phyloP scores from a whole-genome alignment of 2,888 invertebrate species.

The Metacarcinus magister region DNA sequence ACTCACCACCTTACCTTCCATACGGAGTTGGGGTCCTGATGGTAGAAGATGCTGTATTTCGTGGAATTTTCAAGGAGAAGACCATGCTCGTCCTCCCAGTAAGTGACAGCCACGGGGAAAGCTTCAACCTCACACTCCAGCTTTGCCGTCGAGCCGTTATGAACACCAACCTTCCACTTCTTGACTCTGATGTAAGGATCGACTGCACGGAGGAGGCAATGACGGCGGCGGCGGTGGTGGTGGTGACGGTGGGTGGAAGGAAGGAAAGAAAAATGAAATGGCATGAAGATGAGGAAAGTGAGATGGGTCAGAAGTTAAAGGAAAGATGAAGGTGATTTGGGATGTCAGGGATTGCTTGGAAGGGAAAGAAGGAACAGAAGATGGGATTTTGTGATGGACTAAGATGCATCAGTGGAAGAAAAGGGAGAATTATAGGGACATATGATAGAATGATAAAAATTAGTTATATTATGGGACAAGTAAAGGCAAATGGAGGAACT shows the following conservation, averaged over 20 bases:
- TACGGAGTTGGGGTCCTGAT: conserved; percentile 68
- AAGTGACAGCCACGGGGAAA: conserved; percentile 92
- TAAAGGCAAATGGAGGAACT: no score
- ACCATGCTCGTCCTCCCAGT: conserved; percentile 92
- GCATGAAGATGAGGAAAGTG: no score
- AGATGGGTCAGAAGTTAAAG: no score
- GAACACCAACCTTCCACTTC: conserved; percentile 80
- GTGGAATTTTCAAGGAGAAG: conserved; percentile 89
- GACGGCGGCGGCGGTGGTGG: background rate
- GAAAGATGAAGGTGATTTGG: no score
- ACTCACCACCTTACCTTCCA: conserved; percentile 75
- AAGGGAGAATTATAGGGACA: background rate
- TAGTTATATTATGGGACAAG: no score
- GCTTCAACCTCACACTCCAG: conserved; percentile 92
- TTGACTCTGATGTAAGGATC: conserved; percentile 80
- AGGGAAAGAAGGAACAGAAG: background rate
- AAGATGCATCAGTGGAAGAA: no score
- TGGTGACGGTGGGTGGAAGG: no score
- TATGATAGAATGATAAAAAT: background rate
- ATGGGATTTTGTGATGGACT: background rate
- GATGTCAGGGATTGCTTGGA: no score
- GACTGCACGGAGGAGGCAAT: conserved; percentile 59
- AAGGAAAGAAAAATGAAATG: background rate
- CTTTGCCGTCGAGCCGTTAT: conserved; percentile 86
- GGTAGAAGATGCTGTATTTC: conserved; percentile 86